Evolutionary conservation across 1,140 invertebrate species (phyloP), one percentile per base, ranked within the genome.

Genomic region (Drosophila yakuba): DNA sequence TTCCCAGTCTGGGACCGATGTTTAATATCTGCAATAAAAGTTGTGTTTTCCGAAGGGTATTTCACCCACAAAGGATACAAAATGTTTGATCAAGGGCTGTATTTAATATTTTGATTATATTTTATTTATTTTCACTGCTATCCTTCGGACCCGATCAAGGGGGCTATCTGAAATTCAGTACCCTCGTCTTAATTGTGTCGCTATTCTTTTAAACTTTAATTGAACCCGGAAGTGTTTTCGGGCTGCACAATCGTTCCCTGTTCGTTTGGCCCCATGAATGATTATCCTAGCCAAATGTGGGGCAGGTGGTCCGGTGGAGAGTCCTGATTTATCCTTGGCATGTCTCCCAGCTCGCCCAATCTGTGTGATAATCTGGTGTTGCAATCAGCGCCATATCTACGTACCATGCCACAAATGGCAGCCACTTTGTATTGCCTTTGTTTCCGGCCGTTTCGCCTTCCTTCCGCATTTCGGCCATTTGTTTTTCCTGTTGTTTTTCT

Each of bases 281-380:
- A 75, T 66, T 66, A 48, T 41, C 41, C 28, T 17, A n/a, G n/a
- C 23, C 32, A 35, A 32, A 32, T 43, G 3, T 17, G 39, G 17
- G 20, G 8, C 15, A n/a, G 3, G 25, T 15, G 48, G 10, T 11
- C 36, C 11, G 28, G 20, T 36, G 8, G 23, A 8, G 4, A 57
- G 52, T 39, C 44, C 36, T 51, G 58, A 56, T 73, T 45, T 45
- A 36, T 48, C 47, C 47, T 44, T 60, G 56, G 48, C 48, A 12
- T 25, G 68, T 59, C 23, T 73, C 20, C 36, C 60, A 56, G 62
- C 74, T 62, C 39, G 43, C 62, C 36, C 51, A 69, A 68, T 75
- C 71, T 60, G 78, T 80, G 82, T 64, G 84, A 89, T 89, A 89
- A 89, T 89, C 84, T 89, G 63, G 73, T 77, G 58, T 78, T 71